Evolutionary conservation across 1,140 invertebrate genomes (phyloP).

Genomic region (Solenopsis invicta): DNA sequence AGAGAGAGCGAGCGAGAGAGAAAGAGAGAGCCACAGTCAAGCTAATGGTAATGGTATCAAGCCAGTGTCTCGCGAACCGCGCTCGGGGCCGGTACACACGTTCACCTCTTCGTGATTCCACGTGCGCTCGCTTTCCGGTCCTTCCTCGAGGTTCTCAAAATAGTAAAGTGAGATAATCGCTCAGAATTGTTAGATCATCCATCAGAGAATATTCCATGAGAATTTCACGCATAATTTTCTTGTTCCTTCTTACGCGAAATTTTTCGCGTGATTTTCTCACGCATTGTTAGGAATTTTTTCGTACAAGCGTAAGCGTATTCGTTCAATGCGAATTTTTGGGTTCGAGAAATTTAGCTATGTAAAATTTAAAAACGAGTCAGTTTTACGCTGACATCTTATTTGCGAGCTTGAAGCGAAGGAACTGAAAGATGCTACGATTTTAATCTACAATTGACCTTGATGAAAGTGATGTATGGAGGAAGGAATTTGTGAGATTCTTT

Average conservation of each 20-base stretch:
- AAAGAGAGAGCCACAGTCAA: constrained; percentile 66
- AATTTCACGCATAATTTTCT: not conserved
- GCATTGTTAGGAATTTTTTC: not conserved
- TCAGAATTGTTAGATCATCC: not conserved
- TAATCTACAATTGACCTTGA: not conserved
- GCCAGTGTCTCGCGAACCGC: constrained; percentile 85
- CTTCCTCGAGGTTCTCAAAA: not conserved
- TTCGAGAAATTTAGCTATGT: not conserved
- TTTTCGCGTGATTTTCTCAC: not conserved
- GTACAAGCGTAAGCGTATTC: not conserved
- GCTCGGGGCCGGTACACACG: constrained; percentile 79
- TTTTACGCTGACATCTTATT: not conserved
- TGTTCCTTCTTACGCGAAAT: not conserved
- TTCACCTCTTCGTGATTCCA: constrained; percentile 63
- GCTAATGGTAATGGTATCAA: constrained; percentile 85
- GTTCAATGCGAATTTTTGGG: not conserved
- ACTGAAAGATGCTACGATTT: not conserved
- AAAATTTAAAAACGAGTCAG: not conserved
- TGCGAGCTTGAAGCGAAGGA: not conserved
- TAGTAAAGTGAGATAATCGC: not conserved
- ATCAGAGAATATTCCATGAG: not conserved
- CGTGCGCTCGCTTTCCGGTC: constrained; percentile 59
- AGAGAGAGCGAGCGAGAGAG: constrained; percentile 72
- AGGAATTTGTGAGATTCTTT: constrained; percentile 13
- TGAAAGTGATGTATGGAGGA: not conserved